These are phyloP conservation scores for Drosophila persimilis DNA, from an alignment of 1,140 invertebrate species.

Conservation along the genomic window DNA sequence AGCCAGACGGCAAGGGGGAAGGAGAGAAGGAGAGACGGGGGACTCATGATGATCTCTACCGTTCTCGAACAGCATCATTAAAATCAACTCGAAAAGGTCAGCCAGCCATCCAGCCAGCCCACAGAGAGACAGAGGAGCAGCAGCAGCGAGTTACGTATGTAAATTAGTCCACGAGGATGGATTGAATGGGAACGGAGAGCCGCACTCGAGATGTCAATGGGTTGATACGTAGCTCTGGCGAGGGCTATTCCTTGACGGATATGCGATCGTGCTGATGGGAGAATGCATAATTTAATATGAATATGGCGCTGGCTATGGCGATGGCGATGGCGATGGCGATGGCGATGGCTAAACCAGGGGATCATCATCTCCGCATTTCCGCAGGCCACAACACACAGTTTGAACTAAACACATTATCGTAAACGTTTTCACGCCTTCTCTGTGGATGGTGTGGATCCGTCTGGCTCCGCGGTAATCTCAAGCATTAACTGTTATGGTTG, in stretches of 20 bases:
- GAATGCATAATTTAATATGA: constrained; percentile 3
- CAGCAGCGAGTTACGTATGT: constrained; percentile 47
- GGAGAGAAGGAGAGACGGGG: background rate
- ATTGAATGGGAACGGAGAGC: constrained; percentile 8
- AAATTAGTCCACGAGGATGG: constrained; percentile 58
- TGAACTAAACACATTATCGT: constrained; percentile 42
- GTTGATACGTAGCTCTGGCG: constrained; percentile 12
- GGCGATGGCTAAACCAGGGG: background rate
- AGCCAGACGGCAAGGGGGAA: background rate
- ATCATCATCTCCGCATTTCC: background rate
- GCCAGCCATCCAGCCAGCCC: background rate
- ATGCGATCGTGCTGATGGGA: constrained; percentile 4
- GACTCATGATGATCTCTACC: constrained; percentile 37
- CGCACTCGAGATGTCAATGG: constrained; percentile 58
- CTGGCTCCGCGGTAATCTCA: constrained; percentile 24
- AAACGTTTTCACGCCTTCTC: constrained; percentile 40
- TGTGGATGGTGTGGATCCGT: background rate
- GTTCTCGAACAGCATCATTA: constrained; percentile 64
- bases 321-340: too few relatives aligned
- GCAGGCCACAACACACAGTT: constrained; percentile 13
- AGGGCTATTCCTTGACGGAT: background rate
- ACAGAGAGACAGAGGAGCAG: background rate
- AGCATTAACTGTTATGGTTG: constrained; percentile 47
- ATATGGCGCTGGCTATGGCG: background rate
- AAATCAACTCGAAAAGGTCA: constrained; percentile 36